Conservation (phyloP, 2,797 vertebrate genomes). For the Molossus molossus region DNA sequence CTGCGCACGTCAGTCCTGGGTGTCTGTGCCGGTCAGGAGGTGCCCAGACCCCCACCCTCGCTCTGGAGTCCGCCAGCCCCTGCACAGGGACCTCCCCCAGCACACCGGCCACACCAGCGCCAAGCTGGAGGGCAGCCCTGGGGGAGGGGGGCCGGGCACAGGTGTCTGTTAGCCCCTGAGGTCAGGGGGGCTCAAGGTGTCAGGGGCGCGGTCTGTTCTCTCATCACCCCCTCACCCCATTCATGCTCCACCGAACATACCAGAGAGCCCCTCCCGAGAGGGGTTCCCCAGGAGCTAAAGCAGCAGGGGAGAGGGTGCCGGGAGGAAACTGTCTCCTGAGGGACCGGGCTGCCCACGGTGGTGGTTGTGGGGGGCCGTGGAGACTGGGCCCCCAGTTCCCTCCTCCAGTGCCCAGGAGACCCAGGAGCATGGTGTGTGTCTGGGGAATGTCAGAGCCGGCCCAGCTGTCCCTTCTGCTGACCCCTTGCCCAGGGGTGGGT, state of each 20-base stretch:
- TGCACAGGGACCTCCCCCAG: not conserved
- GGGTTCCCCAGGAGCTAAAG: not conserved
- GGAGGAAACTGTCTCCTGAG: not conserved
- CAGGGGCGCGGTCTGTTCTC: not conserved
- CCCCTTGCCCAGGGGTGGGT: not conserved
- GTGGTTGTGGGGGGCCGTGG: not conserved
- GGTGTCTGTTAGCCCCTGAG: not conserved
- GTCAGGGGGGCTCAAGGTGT: not conserved
- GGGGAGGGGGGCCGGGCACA: not conserved
- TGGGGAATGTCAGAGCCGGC: not conserved
- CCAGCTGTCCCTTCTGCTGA: not conserved
- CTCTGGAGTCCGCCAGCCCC: slow-evolving; percentile 70
- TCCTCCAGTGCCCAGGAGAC: not conserved
- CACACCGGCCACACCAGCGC: no score
- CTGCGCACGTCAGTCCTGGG: slow-evolving; percentile 76
- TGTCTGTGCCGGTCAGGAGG: slow-evolving; percentile 70
- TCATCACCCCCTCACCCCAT: not conserved
- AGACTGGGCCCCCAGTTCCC: not conserved
- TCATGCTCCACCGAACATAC: not conserved
- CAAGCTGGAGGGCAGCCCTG: not conserved
- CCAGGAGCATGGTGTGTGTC: not conserved
- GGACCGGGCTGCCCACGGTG: not conserved
- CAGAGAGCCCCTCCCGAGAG: not conserved
- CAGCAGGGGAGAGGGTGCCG: not conserved
- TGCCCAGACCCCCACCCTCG: slow-evolving; percentile 64